Evolutionary conservation across 2,888 invertebrate species (phyloP).

Genomic region (Tiliacea aurago): DNA sequence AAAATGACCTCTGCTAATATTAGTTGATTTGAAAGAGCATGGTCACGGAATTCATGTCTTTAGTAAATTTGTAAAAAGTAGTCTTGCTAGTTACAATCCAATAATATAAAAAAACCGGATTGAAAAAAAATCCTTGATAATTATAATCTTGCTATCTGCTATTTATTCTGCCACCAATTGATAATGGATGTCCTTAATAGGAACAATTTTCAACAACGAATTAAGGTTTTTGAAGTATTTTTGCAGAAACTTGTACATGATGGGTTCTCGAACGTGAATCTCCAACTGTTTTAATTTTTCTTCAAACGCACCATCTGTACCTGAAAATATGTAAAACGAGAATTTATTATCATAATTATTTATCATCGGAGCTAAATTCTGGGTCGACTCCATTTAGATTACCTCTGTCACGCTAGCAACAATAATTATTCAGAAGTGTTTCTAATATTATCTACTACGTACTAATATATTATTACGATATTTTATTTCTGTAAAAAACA

Average conservation of each 20-base stretch:
- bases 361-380: neutral
- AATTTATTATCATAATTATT: neutral
- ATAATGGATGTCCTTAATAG: conserved; percentile 33
- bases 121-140: neutral
- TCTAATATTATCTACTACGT: neutral
- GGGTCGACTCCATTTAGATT: neutral
- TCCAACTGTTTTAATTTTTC: conserved; percentile 15
- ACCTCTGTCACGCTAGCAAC: neutral
- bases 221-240: conserved; percentile 37
- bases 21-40: neutral
- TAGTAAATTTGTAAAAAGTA: neutral
- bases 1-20: neutral
- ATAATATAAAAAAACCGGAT: neutral
- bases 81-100: neutral
- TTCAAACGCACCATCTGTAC: neutral
- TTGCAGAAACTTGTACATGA: conserved; percentile 27
- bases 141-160: neutral
- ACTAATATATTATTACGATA: neutral
- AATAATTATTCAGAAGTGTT: neutral
- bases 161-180: conserved; percentile 10
- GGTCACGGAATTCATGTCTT: neutral
- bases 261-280: neutral
- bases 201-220: conserved; percentile 23
- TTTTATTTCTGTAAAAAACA: neutral
- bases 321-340: conserved; percentile 8